Base-by-base conservation (phyloP, 2,888 invertebrate species). In the Volucella inanis region DNA sequence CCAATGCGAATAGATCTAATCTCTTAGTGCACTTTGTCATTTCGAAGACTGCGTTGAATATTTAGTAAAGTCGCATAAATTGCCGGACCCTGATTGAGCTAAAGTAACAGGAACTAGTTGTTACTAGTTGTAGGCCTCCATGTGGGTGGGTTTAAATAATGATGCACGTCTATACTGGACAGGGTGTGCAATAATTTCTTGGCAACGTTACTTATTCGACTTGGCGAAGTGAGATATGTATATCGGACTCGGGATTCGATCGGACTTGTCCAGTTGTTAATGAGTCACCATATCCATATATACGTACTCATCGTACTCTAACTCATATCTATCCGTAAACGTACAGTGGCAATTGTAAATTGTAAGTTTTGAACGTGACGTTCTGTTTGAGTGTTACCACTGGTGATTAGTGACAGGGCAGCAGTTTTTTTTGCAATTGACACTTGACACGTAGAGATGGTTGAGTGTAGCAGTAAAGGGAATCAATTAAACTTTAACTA, bases 21-120 rank as follows among this genome's bases (percentile, higher is more conserved):
- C 71, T 54, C 67, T 68, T 39, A 57, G 70, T 45, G 31, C 57
- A 75, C 54, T 84, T 67, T 22, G 76, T 85, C 85, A 81, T 85
- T 76, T 80, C 39, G 15, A 75, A 65, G 71, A 80, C 71, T 65
- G 80, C 76, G 75, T 65, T 80, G 75, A 76, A 76, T 71, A 64
- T 59, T 49, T 75, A 80, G 76, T 84, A 84, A 80, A 84, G 54
- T 80, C 80, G 43, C 80, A 84, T 79, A 82, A 77, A 82, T 77
- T 77, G 64, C 62, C 55, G 57, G 67, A 74, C 68, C 18, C 62
- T 79, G 83, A 79, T 78, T 77, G 78, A 83, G 82, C 77, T 72
- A 81, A 71, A 72, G 64, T 22, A 47, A 47, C 49, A 70, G 50
- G 43, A 81, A 50, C 31, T 31, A 31, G 54, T 68, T 45, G 68